phyloP scores from a whole-genome alignment of 2,797 vertebrate species.

The Hydrophis major region DNA sequence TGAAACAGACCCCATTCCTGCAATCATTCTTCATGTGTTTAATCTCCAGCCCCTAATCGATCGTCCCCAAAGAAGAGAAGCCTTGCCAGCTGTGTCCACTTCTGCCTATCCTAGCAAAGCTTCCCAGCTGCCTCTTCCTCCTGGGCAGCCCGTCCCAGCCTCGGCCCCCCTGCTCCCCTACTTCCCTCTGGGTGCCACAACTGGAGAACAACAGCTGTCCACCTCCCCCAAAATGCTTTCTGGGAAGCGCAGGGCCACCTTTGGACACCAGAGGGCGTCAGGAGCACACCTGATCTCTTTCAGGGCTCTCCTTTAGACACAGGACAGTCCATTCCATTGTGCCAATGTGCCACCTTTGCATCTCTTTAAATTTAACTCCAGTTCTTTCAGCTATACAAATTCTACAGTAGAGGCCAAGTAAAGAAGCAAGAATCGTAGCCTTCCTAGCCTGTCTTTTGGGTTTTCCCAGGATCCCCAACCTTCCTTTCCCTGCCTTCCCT shows the following conservation, averaged over 20 bases:
- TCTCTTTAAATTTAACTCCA: background rate
- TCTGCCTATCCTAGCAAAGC: background rate
- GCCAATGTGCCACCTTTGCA: background rate
- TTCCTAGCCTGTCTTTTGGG: background rate
- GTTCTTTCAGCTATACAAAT: background rate
- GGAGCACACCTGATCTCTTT: background rate
- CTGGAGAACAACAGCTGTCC: background rate
- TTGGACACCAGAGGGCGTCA: slow-evolving; percentile 13
- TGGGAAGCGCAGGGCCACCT: background rate
- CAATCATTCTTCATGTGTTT: background rate
- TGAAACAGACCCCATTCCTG: background rate
- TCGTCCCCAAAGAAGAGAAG: slow-evolving; percentile 5
- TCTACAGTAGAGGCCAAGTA: background rate
- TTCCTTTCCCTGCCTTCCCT: background rate
- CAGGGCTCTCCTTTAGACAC: background rate
- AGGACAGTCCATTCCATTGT: no score
- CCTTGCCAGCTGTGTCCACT: background rate
- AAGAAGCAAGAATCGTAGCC: background rate
- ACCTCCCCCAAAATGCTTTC: background rate
- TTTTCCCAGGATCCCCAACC: background rate
- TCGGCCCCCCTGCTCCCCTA: background rate
- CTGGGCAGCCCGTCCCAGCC: background rate
- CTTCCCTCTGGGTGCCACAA: no score
- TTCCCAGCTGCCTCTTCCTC: background rate
- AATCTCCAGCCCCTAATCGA: background rate